Conservation (phyloP, 2,797 vertebrate species). For the Gouania willdenowi region DNA sequence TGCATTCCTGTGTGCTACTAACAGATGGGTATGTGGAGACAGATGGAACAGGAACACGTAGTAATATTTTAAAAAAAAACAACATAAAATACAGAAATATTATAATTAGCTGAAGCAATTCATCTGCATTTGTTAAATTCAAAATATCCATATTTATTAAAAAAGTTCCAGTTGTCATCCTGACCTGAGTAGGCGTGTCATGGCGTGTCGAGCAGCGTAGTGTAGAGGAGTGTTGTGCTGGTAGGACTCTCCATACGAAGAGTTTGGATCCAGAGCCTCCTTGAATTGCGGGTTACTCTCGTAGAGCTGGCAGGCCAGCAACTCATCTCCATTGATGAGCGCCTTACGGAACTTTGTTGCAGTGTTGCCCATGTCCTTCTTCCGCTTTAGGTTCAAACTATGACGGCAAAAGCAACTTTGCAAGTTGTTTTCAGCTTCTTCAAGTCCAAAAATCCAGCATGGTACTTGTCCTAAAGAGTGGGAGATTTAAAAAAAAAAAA, state of each 20-base stretch:
- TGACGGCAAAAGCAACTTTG: slow-evolving; percentile 49
- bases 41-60: slow-evolving; percentile 57
- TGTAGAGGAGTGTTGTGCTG: slow-evolving; percentile 98
- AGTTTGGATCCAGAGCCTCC: slow-evolving; percentile 96
- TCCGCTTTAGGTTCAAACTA: slow-evolving; percentile 26
- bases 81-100: slow-evolving; percentile 17
- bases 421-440: slow-evolving; percentile 68
- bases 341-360: slow-evolving; percentile 98
- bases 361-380: slow-evolving; percentile 91
- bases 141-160: too few relatives aligned
- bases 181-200: slow-evolving; percentile 94
- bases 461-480: slow-evolving; percentile 72
- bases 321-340: slow-evolving; percentile 93
- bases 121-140: too few relatives aligned
- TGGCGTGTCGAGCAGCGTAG: slow-evolving; percentile 94
- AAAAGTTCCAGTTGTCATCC: slow-evolving; percentile 26
- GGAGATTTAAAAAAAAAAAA: slow-evolving; percentile 25
- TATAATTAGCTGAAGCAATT: not conserved
- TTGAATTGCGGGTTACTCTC: slow-evolving; percentile 96
- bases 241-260: slow-evolving; percentile 96
- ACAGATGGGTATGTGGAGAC: slow-evolving; percentile 65
- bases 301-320: slow-evolving; percentile 92
- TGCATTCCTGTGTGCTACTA: slow-evolving; percentile 55
- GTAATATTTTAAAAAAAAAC: too few relatives aligned
- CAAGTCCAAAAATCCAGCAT: slow-evolving; percentile 70